These are phyloP conservation scores for Panorpa germanica DNA, from an alignment of 2,888 invertebrate species.

Conservation along the genomic window DNA sequence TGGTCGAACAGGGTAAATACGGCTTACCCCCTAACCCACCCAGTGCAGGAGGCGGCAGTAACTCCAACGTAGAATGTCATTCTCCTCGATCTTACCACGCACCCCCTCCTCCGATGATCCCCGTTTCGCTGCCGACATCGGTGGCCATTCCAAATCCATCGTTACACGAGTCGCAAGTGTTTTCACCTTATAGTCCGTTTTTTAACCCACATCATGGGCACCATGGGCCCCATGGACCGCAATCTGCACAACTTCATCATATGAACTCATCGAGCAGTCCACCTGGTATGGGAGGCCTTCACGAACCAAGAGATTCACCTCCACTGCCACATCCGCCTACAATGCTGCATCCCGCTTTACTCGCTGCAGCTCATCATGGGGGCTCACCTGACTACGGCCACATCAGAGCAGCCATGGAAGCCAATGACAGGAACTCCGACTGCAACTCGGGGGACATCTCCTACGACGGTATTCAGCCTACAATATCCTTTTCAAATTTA, in stretches of 20 bases:
- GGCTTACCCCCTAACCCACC: constrained; percentile 4
- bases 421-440: constrained; percentile 72
- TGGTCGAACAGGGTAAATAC: too few species aligned
- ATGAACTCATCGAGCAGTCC: constrained; percentile 29
- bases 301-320: constrained; percentile 56
- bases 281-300: constrained; percentile 43
- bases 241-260: constrained; percentile 22
- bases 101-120: constrained; percentile 63
- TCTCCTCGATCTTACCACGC: constrained; percentile 59
- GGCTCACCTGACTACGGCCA: constrained; percentile 66
- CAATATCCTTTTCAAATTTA: constrained; percentile 79
- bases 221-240: constrained; percentile 27
- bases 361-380: constrained; percentile 66
- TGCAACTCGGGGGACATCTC: constrained; percentile 82
- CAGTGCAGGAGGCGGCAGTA: constrained; percentile 24
- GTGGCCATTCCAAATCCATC: constrained; percentile 95
- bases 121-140: constrained; percentile 78
- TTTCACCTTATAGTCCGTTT: constrained; percentile 81
- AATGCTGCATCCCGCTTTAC: constrained; percentile 66
- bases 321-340: constrained; percentile 72
- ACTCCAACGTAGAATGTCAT: constrained; percentile 31
- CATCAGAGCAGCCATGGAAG: constrained; percentile 55
- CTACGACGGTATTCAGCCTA: constrained; percentile 85
- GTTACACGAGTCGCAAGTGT: constrained; percentile 84
- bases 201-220: constrained; percentile 43